Conservation (phyloP, 2,113 vertebrate genomes). For the Camelus dromedarius region DNA sequence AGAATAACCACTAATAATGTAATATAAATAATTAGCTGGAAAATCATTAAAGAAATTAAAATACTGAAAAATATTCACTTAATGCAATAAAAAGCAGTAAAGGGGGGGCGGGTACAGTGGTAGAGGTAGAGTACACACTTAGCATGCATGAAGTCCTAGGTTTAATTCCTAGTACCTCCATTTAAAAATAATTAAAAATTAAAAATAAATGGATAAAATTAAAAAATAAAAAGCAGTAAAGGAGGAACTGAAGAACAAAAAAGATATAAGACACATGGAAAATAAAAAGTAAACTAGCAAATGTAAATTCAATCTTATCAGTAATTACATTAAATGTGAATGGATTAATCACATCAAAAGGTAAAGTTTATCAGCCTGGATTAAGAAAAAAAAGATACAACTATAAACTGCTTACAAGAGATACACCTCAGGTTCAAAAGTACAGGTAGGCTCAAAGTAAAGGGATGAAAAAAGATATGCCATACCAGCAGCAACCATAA, state of each 20-base stretch:
- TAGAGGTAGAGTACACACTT: too few relatives aligned
- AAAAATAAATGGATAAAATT: too few relatives aligned
- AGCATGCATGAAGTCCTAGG: too few relatives aligned
- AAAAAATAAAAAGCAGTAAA: conserved; percentile 10
- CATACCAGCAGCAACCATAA: neutral
- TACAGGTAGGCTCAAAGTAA: neutral
- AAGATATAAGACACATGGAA: neutral
- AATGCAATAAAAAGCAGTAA: conserved; percentile 24
- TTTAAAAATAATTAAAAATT: too few relatives aligned
- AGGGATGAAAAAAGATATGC: conserved; percentile 14
- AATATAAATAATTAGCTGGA: neutral
- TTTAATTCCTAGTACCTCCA: too few relatives aligned
- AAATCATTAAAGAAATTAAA: conserved; percentile 28
- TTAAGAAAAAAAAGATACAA: conserved; percentile 1
- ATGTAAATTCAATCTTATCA: neutral
- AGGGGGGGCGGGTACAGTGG: neutral
- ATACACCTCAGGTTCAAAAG: neutral
- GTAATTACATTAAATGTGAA: conserved; percentile 26
- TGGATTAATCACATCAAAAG: neutral
- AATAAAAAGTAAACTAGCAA: conserved; percentile 22
- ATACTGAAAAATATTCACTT: conserved; percentile 53
- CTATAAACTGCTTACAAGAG: neutral
- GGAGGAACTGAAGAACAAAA: neutral
- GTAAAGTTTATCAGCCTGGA: neutral
- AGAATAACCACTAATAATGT: neutral